A percentile compares a stretch with the other conserved stretches of the same genome.
Evolutionary conservation across 2,113 vertebrate genomes (phyloP).

Genomic region (Amphilophus citrinellus): DNA sequence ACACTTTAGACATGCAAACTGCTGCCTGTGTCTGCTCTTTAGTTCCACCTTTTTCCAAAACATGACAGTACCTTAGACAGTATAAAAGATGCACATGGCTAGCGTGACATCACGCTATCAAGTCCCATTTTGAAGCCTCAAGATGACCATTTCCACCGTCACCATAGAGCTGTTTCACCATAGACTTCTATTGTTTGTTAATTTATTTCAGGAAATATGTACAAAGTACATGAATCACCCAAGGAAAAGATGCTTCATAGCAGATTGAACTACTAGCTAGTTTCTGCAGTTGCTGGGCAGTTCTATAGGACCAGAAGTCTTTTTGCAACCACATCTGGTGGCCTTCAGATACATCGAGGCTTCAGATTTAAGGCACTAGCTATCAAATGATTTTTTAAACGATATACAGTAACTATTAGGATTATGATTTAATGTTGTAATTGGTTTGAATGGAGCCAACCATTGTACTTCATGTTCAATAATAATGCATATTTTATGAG

Average conservation of each 20-base stretch:
- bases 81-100: not conserved
- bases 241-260: not conserved
- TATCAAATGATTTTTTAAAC: not conserved
- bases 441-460: not conserved
- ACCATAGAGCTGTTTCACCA: not conserved
- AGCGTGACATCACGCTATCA: not conserved
- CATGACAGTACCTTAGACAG: not conserved
- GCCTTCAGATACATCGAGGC: not conserved
- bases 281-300: not conserved
- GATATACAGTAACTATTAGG: not conserved
- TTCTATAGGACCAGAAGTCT: not conserved
- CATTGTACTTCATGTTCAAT: not conserved
- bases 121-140: not conserved
- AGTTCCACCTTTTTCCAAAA: not conserved
- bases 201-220: not conserved
- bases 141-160: not conserved
- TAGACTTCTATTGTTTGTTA: not conserved
- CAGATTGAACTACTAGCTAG: not conserved
- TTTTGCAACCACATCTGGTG: not conserved
- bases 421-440: not conserved
- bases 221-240: not conserved
- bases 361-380: not conserved
- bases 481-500: too few species aligned
- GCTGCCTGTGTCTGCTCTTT: not conserved
- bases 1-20: not conserved